These are phyloP conservation scores for Andrena cerasifolii DNA, from an alignment of 1,140 invertebrate species.

Conservation along the genomic window DNA sequence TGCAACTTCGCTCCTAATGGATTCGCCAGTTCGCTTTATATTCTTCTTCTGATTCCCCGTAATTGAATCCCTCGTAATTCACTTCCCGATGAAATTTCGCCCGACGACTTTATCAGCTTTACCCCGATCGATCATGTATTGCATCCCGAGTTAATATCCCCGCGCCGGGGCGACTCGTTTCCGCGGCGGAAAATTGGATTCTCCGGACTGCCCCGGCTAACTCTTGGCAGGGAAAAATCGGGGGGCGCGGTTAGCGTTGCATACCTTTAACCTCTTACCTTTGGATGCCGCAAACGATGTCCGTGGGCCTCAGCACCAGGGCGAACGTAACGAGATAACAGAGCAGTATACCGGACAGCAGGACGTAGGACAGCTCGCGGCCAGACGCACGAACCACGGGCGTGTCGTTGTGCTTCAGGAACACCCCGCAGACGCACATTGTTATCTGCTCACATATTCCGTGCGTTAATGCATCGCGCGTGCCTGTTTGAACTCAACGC, in stretches of 20 bases:
- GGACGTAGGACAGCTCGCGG: slow-evolving; percentile 93
- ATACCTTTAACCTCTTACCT: slow-evolving; percentile 82
- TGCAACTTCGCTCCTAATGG: slow-evolving; percentile 11
- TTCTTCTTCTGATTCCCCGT: slow-evolving; percentile 35
- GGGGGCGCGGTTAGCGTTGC: background rate
- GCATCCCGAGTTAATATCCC: slow-evolving; percentile 15
- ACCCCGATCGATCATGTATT: slow-evolving; percentile 29
- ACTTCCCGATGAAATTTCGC: slow-evolving; percentile 30
- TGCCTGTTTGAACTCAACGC: too few relatives aligned
- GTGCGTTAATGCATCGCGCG: background rate
- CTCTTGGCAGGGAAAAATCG: background rate
- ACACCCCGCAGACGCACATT: slow-evolving; percentile 85
- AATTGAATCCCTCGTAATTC: slow-evolving; percentile 40
- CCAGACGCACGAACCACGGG: slow-evolving; percentile 95
- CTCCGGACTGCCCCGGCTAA: background rate
- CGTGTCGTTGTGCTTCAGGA: slow-evolving; percentile 90
- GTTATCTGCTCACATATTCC: slow-evolving; percentile 74
- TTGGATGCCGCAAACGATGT: slow-evolving; percentile 90
- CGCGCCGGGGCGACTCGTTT: background rate
- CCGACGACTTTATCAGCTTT: slow-evolving; percentile 20
- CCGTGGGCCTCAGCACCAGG: slow-evolving; percentile 89
- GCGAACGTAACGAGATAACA: slow-evolving; percentile 95
- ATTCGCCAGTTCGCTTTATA: slow-evolving; percentile 19
- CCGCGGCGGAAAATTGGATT: slow-evolving; percentile 15
- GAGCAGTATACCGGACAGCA: slow-evolving; percentile 93